These are phyloP conservation scores for Apis laboriosa DNA, from an alignment of 1,140 invertebrate species.

Conservation along the genomic window DNA sequence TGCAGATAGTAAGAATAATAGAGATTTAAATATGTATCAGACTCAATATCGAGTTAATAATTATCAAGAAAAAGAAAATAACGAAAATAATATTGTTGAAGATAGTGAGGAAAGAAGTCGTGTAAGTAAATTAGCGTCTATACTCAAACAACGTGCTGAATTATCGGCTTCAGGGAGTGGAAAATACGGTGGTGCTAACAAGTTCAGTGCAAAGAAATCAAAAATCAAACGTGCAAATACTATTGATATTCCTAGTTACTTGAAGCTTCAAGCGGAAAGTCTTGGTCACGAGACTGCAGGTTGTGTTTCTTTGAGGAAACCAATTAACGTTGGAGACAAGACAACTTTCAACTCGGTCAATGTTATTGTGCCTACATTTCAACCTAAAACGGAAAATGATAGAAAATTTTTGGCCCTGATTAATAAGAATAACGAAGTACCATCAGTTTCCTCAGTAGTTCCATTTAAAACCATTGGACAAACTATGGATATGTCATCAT, in stretches of 20 bases:
- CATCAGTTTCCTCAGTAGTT: slow-evolving; percentile 34
- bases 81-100: slow-evolving; percentile 47
- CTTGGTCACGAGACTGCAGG: slow-evolving; percentile 70
- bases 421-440: slow-evolving; percentile 85
- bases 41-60: slow-evolving; percentile 29
- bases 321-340: slow-evolving; percentile 83
- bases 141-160: slow-evolving; percentile 66
- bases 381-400: slow-evolving; percentile 92
- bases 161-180: slow-evolving; percentile 45
- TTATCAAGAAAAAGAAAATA: slow-evolving; percentile 56
- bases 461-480: slow-evolving; percentile 73
- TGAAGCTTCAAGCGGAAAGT: slow-evolving; percentile 76
- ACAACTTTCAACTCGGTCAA: slow-evolving; percentile 28
- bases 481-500: slow-evolving; percentile 47
- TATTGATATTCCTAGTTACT: slow-evolving; percentile 90
- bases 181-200: slow-evolving; percentile 71
- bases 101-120: slow-evolving; percentile 40
- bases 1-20: not conserved
- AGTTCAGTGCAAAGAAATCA: slow-evolving; percentile 86
- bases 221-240: slow-evolving; percentile 93
- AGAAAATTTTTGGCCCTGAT: slow-evolving; percentile 92
- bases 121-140: slow-evolving; percentile 54
- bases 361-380: slow-evolving; percentile 82
- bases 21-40: slow-evolving; percentile 25
- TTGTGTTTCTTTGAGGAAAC: slow-evolving; percentile 81